Evolutionary conservation across 1,140 invertebrate genomes (phyloP), one percentile per base, ranked within the genome.

Genomic region (Thereuonema tuberculata): DNA sequence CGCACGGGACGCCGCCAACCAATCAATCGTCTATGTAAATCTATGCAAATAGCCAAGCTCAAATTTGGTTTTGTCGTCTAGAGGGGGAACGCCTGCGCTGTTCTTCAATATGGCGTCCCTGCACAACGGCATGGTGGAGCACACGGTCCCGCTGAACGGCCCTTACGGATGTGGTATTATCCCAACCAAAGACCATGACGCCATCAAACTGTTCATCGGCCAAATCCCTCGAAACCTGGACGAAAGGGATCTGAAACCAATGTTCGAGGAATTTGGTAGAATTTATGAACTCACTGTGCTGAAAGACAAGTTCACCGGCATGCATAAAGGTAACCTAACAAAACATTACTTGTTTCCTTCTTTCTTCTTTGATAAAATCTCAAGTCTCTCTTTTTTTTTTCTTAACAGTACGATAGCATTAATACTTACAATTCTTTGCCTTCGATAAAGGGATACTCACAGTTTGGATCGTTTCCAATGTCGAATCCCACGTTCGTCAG

Each of bases 281-380:
- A 95, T 95, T 68, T 91, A 92, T 71, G 91, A 95, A 77, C 84
- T 95, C 64, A 91, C 88, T 48, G 86, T 94, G 20, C 82, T 95
- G 46, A 93, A 92, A 79, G 87, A 91, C 73, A 90, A 89, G 71
- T 87, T 89, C 76, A 93, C 89, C 29, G 90, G 90, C 25, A 87
- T 91, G 80, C 89, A 93, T 73, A 93, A 93, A 84, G 88, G 88
- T 90, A 75, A 43, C 37, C n/a, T n/a, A n/a, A n/a, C n/a, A n/a
- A n/a, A n/a, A n/a, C n/a, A n/a, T n/a, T n/a, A n/a, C n/a, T n/a
- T n/a, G n/a, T n/a, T n/a, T n/a, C n/a, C n/a, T n/a, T n/a, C n/a
- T n/a, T n/a, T n/a, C n/a, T n/a, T n/a, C n/a, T n/a, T n/a, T n/a
- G n/a, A n/a, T n/a, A n/a, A n/a, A n/a, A n/a, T n/a, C n/a, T n/a